These are phyloP conservation scores for Himalopsyche tibetana DNA, from an alignment of 2,888 invertebrate species.

Conservation along the genomic window DNA sequence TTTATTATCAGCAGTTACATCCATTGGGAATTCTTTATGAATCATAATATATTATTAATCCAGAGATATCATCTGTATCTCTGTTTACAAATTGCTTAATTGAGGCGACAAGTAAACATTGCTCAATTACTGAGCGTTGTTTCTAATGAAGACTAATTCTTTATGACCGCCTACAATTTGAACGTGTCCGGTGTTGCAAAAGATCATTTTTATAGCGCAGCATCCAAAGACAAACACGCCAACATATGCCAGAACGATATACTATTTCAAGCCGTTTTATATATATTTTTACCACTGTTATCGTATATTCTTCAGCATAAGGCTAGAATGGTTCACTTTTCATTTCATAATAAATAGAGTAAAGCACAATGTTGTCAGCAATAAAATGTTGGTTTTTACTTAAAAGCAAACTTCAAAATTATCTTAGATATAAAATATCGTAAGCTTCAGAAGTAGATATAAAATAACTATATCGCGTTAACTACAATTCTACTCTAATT, in stretches of 20 bases:
- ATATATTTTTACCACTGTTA: too few species aligned
- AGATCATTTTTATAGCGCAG: slow-evolving; percentile 46
- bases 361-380: too few species aligned
- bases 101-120: slow-evolving; percentile 59
- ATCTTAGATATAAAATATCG: too few species aligned
- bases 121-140: slow-evolving; percentile 59
- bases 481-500: too few species aligned
- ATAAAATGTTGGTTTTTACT: too few species aligned
- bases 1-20: not conserved
- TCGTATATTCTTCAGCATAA: too few species aligned
- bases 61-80: slow-evolving; percentile 60
- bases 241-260: not conserved
- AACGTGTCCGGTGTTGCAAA: slow-evolving; percentile 60
- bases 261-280: not conserved
- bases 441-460: too few species aligned
- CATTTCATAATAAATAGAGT: too few species aligned
- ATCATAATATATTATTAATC: slow-evolving; percentile 31
- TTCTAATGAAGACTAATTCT: slow-evolving; percentile 62
- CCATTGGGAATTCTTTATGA: slow-evolving; percentile 1
- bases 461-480: too few species aligned
- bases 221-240: not conserved
- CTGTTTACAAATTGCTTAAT: slow-evolving; percentile 64
- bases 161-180: slow-evolving; percentile 62
- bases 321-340: too few species aligned
- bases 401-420: too few species aligned